Evolutionary conservation across 2,797 vertebrate species (phyloP).

Genomic region (Xiphophorus birchmanni): DNA sequence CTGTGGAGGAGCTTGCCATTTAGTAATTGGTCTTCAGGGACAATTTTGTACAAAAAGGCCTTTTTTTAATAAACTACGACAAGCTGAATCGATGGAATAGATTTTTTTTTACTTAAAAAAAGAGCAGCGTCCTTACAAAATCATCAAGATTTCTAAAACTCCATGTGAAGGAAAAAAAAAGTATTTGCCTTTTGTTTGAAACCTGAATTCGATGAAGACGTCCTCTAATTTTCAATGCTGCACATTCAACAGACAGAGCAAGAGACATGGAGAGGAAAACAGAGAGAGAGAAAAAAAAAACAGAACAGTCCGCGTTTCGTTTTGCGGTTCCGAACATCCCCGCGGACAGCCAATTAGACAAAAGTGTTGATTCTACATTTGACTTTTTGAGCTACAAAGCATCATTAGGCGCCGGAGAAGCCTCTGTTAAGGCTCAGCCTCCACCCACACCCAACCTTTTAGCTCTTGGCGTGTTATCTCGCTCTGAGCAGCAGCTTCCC

Average conservation of each 20-base stretch:
- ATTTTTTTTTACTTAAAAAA: background rate
- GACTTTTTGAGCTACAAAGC: slow-evolving; percentile 70
- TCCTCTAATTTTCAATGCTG: background rate
- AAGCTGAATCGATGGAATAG: slow-evolving; percentile 12
- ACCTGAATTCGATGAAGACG: background rate
- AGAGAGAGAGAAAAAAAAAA: slow-evolving; percentile 27
- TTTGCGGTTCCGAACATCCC: slow-evolving; percentile 35
- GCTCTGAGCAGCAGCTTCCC: slow-evolving; percentile 43
- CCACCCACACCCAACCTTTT: slow-evolving; percentile 71
- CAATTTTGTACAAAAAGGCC: slow-evolving; percentile 9
- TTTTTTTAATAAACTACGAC: background rate
- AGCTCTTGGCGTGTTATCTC: slow-evolving; percentile 52
- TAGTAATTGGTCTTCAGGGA: slow-evolving; percentile 24
- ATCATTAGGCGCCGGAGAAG: slow-evolving; percentile 65
- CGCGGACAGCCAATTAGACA: slow-evolving; percentile 67
- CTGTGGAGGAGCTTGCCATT: slow-evolving; percentile 16
- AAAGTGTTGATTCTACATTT: slow-evolving; percentile 63
- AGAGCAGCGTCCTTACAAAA: background rate
- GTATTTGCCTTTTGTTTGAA: slow-evolving; percentile 3
- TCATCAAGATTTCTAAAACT: background rate
- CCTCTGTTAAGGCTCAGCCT: slow-evolving; percentile 31
- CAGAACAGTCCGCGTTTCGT: background rate
- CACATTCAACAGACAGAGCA: background rate
- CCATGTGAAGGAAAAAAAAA: background rate
- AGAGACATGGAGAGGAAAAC: slow-evolving; percentile 17